These are phyloP conservation scores for Peromyscus aztecus DNA, from an alignment of 2,797 vertebrate genomes.

Conservation along the genomic window DNA sequence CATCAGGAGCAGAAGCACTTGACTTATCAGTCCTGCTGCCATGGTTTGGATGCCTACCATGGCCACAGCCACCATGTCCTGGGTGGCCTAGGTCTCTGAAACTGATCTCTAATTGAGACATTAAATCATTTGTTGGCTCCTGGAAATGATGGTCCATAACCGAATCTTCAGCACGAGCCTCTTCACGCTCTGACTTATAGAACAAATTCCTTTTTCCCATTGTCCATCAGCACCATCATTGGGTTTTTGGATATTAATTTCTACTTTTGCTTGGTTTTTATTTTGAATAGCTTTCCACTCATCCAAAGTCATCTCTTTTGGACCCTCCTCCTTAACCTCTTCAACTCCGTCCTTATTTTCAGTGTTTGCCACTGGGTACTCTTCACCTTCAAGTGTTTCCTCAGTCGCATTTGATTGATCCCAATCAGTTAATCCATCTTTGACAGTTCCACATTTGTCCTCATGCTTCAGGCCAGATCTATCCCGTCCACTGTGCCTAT, in stretches of 20 bases:
- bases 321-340: slow-evolving; percentile 97
- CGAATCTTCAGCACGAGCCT: slow-evolving; percentile 92
- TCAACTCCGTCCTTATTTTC: slow-evolving; percentile 99
- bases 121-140: slow-evolving; percentile 98
- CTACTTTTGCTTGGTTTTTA: slow-evolving; percentile 97
- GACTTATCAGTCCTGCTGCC: neutral
- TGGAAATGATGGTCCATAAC: slow-evolving; percentile 96
- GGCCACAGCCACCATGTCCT: slow-evolving; percentile 91
- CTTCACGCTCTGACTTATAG: slow-evolving; percentile 99
- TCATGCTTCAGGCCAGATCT: slow-evolving; percentile 96
- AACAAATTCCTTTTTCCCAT: slow-evolving; percentile 99
- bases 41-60: neutral
- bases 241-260: slow-evolving; percentile 99
- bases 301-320: slow-evolving; percentile 98
- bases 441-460: slow-evolving; percentile 96
- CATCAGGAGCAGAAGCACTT: slow-evolving; percentile 95
- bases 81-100: slow-evolving; percentile 97
- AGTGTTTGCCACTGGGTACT: slow-evolving; percentile 94
- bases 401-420: slow-evolving; percentile 94
- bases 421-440: slow-evolving; percentile 96
- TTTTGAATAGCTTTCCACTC: slow-evolving; percentile 99
- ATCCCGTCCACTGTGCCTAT: slow-evolving; percentile 95
- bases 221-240: slow-evolving; percentile 98
- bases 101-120: slow-evolving; percentile 98
- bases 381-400: slow-evolving; percentile 95